Evolutionary conservation across 2,888 invertebrate genomes (phyloP), one percentile per base, ranked within the genome.

Genomic region (Dorcus hopei): DNA sequence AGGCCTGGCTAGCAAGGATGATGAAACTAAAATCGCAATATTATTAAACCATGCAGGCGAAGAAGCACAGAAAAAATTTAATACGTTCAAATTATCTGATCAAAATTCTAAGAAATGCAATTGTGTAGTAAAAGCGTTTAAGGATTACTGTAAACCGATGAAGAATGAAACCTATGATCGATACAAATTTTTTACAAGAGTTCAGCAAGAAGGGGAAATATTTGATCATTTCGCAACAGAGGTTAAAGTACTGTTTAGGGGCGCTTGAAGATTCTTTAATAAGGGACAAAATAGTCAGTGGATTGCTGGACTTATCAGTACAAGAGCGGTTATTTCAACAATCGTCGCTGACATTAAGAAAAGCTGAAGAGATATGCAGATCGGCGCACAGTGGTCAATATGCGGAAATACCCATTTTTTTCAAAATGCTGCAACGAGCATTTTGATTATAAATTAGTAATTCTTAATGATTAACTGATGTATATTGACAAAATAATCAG

Each of bases 291-390:
- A 54, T 61, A 38, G 52, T 61, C 26, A 55, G 47, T 42, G 65
- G 64, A n/a, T 57, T 64, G 5, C 7, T n/a, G 26, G 61, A 63
- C 38, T 14, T 61, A n/a, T 45, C 52, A 2, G 3, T 65, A 33
- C 66, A 67, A 60, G 62, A 65, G 55, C 54, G 62, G 49, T 50
- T 66, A n/a, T 38, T 66, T 23, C 59, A 50, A 38, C 9, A 40
- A 16, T 9, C 43, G 3, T 50, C 61, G 9, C 52, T 65, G 48
- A 52, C 53, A 14, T 26, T 58, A 51, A 51, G 3, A 23, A 41
- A 9, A 51, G 62, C 64, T 33, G 66, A 63, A 52, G 58, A 52
- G 8, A 47, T 59, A 4, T 66, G 65, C 59, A 14, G 58, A 43
- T n/a, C n/a, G n/a, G n/a, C n/a, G n/a, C n/a, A n/a, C n/a, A n/a